Percentiles rank a stretch among this genome's conserved stretches.
These are phyloP conservation scores for Mythimna albipuncta DNA, from an alignment of 2,888 invertebrate species.

Conservation along the genomic window DNA sequence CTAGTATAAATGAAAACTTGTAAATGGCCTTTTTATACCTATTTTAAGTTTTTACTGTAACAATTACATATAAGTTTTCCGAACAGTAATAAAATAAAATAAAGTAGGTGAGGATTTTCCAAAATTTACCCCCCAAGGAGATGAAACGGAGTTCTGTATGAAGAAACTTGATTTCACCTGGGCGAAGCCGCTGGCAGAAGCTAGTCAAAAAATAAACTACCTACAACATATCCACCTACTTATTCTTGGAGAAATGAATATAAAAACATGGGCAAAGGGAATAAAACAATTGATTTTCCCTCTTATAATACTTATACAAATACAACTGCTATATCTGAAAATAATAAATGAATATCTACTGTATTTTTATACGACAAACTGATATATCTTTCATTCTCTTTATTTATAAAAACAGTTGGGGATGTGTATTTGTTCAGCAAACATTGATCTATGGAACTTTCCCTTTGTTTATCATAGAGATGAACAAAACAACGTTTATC, in stretches of 20 bases:
- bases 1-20: no score
- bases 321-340: slow-evolving; percentile 38
- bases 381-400: slow-evolving; percentile 69
- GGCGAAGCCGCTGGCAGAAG: no score
- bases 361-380: slow-evolving; percentile 65
- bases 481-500: slow-evolving; percentile 72
- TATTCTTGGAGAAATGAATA: not conserved
- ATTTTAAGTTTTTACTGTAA: no score
- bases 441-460: slow-evolving; percentile 69
- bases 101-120: no score
- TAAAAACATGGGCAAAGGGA: not conserved
- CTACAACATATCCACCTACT: not conserved
- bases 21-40: no score
- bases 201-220: not conserved
- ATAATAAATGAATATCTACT: slow-evolving; percentile 47
- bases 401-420: slow-evolving; percentile 77
- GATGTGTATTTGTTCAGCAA: slow-evolving; percentile 77
- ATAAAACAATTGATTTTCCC: slow-evolving; percentile 12
- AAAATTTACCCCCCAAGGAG: no score
- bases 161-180: no score
- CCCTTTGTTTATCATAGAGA: slow-evolving; percentile 74
- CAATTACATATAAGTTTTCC: no score
- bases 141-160: no score
- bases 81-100: no score
- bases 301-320: slow-evolving; percentile 11